These are phyloP conservation scores for Plutella xylostella DNA, from an alignment of 2,888 invertebrate species.

Conservation along the genomic window DNA sequence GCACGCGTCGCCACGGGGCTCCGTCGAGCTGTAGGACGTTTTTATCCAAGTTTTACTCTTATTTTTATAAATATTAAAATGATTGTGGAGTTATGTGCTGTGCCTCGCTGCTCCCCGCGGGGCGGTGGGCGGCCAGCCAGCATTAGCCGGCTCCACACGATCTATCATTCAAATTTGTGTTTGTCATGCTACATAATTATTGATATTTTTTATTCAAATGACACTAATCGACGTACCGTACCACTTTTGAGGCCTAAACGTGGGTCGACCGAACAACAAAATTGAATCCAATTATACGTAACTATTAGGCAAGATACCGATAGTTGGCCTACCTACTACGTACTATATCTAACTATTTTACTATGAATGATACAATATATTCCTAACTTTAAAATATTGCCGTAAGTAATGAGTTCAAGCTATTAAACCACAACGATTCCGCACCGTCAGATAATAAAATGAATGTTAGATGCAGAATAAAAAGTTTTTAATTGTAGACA, in stretches of 20 bases:
- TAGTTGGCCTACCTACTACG: no score
- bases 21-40: conserved; percentile 24
- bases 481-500: no score
- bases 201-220: conserved; percentile 29
- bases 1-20: conserved; percentile 59
- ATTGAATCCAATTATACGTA: no score
- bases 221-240: conserved; percentile 20
- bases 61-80: conserved; percentile 54
- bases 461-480: no score
- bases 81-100: conserved; percentile 50
- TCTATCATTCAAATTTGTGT: conserved; percentile 53
- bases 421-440: no score
- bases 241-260: conserved; percentile 10
- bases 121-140: conserved; percentile 32
- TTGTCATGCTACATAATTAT: conserved; percentile 54
- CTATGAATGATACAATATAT: no score
- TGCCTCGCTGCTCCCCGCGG: conserved; percentile 28
- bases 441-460: no score
- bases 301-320: no score
- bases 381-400: no score
- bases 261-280: no score
- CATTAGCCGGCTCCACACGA: conserved; percentile 45
- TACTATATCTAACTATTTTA: no score
- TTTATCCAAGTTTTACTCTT: conserved; percentile 35
- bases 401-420: no score